Evolutionary conservation across 2,113 vertebrate species (phyloP), one percentile per base, ranked within the genome.

Genomic region (Scophthalmus maximus): DNA sequence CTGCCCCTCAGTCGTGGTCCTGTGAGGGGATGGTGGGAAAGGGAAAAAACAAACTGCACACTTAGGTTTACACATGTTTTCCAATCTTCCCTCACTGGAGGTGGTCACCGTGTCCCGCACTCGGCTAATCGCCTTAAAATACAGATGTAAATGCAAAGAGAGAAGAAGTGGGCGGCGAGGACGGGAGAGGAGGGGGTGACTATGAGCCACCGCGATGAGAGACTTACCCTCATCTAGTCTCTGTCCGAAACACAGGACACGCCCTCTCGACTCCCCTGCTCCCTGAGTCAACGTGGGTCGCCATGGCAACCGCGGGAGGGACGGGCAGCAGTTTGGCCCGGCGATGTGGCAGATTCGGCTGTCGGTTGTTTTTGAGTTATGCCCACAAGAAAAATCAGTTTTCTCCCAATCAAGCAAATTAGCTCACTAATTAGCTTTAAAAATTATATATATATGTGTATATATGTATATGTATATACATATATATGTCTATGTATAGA

Each of bases 291-390:
- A 69, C 68, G 72, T 32, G 38, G n/a, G 57, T 84, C 12, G 50
- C 69, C 85, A 84, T 86, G 55, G 87, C 64, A 82, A 86, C 73
- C 1, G 18, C 14, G 50, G 56, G 20, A 62, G 40, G 36, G 6
- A 51, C 3, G 3, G n/a, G 32, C 12, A 1, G 46, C 14, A 73
- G 52, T 60, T 67, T 63, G 68, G 47, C 50, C 25, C 14, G 46
- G 8, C 0, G 30, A 64, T 26, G 68, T 78, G 60, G 73, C 66
- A 62, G 49, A 15, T 23, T n/a, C n/a, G n/a, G n/a, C n/a, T n/a
- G n/a, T n/a, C n/a, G n/a, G n/a, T n/a, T n/a, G n/a, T n/a, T n/a
- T n/a, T n/a, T n/a, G n/a, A n/a, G n/a, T n/a, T n/a, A n/a, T n/a
- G n/a, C n/a, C n/a, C n/a, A n/a, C n/a, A n/a, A n/a, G n/a, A n/a